A percentile compares a stretch with the other conserved stretches of the same genome.
These are phyloP conservation scores for Echinarachnius parma DNA, from an alignment of 53 echinoderm and acorn worm genomes.

Conservation along the genomic window DNA sequence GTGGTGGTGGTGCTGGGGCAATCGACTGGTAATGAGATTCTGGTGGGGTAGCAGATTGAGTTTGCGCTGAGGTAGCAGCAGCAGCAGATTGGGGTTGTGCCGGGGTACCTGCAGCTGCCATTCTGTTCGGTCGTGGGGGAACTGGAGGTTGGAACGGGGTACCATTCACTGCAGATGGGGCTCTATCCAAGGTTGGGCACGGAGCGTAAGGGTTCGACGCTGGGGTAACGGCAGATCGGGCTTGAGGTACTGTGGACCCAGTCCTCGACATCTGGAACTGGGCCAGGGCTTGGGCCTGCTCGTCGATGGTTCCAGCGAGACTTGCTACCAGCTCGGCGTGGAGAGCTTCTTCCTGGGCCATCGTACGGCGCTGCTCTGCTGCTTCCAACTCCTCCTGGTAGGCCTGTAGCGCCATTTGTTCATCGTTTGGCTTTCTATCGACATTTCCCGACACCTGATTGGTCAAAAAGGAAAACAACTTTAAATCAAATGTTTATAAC, in stretches of 20 bases:
- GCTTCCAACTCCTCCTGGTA: conserved; percentile 48
- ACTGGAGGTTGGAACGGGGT: neutral
- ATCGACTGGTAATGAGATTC: neutral
- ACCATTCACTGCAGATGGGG: conserved; percentile 5
- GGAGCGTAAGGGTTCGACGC: neutral
- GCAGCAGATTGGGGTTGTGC: conserved; percentile 12
- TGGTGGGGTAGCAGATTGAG: neutral
- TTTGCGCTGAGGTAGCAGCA: neutral
- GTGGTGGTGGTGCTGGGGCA: neutral
- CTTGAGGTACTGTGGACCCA: conserved; percentile 13
- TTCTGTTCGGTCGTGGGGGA: neutral
- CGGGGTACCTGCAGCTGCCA: neutral
- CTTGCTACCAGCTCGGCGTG: conserved; percentile 20
- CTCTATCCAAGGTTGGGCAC: neutral
- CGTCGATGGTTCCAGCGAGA: conserved; percentile 15
- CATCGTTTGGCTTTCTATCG: conserved; percentile 14
- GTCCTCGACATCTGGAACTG: conserved; percentile 36
- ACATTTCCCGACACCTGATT: conserved; percentile 31
- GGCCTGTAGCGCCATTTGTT: conserved; percentile 23
- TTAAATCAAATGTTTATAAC: too few relatives aligned
- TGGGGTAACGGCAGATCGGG: neutral
- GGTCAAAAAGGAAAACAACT: too few relatives aligned
- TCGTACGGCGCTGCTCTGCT: conserved; percentile 10
- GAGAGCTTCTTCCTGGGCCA: conserved; percentile 22
- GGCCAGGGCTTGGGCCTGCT: conserved; percentile 35